These are phyloP conservation scores for Bombus impatiens DNA, from an alignment of 1,140 invertebrate genomes.

Conservation along the genomic window DNA sequence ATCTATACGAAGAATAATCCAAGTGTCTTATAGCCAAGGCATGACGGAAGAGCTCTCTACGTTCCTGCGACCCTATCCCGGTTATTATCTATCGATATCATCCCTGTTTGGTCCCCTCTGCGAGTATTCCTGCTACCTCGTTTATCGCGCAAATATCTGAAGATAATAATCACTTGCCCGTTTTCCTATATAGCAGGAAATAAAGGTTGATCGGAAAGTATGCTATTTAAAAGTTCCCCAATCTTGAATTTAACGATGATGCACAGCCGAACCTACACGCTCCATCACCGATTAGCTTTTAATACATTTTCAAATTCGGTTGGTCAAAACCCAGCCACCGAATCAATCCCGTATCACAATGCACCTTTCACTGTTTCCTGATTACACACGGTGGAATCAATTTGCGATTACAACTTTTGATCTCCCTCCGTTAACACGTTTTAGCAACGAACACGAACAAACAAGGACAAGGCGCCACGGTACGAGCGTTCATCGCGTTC, in stretches of 20 bases:
- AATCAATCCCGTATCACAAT: background rate
- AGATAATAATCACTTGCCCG: conserved; percentile 24
- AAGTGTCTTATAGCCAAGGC: background rate
- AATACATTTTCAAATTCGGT: conserved; percentile 22
- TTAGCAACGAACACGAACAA: background rate
- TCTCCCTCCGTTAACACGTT: background rate
- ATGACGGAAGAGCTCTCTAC: background rate
- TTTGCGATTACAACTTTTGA: conserved; percentile 2
- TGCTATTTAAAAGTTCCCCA: conserved; percentile 21
- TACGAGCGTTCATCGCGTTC: background rate
- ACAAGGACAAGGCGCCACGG: conserved; percentile 7
- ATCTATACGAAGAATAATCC: conserved; percentile 22
- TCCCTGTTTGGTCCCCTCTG: background rate
- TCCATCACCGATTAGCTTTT: background rate
- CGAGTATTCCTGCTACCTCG: conserved; percentile 31
- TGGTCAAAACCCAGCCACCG: background rate
- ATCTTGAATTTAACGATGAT: conserved; percentile 16
- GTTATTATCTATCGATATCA: conserved; percentile 45
- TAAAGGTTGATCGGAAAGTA: conserved; percentile 23
- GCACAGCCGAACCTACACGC: background rate
- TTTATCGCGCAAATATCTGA: conserved; percentile 38
- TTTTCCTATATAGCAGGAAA: background rate
- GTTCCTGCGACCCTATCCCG: background rate
- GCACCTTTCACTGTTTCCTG: too few relatives aligned
- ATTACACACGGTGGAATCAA: background rate